Base-by-base conservation (phyloP, 2,888 invertebrate species). In the Stegana nigrithorax region DNA sequence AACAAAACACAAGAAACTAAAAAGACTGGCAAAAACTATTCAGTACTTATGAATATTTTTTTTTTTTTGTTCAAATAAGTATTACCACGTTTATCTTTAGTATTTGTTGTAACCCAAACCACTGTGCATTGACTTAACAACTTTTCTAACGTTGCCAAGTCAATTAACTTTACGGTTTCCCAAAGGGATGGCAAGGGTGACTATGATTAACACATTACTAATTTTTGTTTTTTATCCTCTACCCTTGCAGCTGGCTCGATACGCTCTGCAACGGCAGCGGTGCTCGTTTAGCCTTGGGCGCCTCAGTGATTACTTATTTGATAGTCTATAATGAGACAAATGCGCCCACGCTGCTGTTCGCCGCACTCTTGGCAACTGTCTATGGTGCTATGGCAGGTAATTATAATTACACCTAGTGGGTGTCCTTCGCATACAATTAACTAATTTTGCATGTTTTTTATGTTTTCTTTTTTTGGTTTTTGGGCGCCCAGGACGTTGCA, bases 401-500 rank as follows among this genome's bases (percentile, higher is more conserved):
- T 45, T 21, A 5, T 5, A 23, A 10, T 61, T 12, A 32, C 5
- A 32, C 32, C n/a, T 32, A 32, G 10, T 32, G n/a, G 2, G n/a
- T 5, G 2, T 2, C 2, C 32, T n/a, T 32, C 32, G 32, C 12
- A 51, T 23, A 27, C 29, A 27, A 7, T 17, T 19, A 8, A 47
- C 47, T 27, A 14, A 21, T 29, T 17, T 29, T 10, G 39, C 36
- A 6, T 39, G 17, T 19, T 36, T 21, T 56, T 55, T 55, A 55
- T 55, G 12, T 21, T 62, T 23, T 59, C 7, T 21, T 53, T 70
- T 71, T 21, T 63, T n/a, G n/a, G n/a, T n/a, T n/a, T n/a, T n/a
- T n/a, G n/a, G n/a, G n/a, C n/a, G n/a, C n/a, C n/a, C n/a, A 86
- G 86, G 84, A 4, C 76, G 78, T 42, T 85, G 84, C 68, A 86